phyloP scores from a whole-genome alignment of 2,113 vertebrate genomes.

The Triplophysa tibetana region DNA sequence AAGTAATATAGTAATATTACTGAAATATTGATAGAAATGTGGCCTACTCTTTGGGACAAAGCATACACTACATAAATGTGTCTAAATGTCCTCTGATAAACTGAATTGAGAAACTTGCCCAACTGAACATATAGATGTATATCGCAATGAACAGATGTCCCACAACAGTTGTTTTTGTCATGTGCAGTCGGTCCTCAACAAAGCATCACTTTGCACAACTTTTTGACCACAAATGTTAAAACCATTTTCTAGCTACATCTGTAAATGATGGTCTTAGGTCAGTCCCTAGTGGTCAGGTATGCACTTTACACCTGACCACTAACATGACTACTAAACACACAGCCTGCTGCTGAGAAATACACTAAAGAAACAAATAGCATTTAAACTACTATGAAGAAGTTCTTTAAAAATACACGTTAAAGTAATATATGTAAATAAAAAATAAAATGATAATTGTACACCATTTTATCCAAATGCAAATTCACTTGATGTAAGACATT shows the following conservation, averaged over 20 bases:
- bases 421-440: too few species aligned
- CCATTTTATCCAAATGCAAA: too few species aligned
- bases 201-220: neutral
- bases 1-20: too few species aligned
- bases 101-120: neutral
- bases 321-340: neutral
- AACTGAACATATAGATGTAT: too few species aligned
- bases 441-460: too few species aligned
- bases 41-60: too few species aligned
- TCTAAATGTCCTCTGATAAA: neutral
- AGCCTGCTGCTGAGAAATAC: neutral
- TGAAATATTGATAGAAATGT: too few species aligned
- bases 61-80: too few species aligned
- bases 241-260: neutral
- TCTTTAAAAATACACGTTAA: too few species aligned
- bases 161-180: neutral
- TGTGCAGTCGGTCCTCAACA: neutral
- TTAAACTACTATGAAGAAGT: too few species aligned
- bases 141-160: neutral
- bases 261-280: constrained; percentile 62
- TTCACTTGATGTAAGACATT: too few species aligned
- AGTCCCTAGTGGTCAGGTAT: constrained; percentile 71
- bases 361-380: neutral
- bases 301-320: constrained; percentile 60
- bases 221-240: constrained; percentile 2